Conservation (phyloP, 2,113 vertebrate genomes). For the Nettapus auritus region DNA sequence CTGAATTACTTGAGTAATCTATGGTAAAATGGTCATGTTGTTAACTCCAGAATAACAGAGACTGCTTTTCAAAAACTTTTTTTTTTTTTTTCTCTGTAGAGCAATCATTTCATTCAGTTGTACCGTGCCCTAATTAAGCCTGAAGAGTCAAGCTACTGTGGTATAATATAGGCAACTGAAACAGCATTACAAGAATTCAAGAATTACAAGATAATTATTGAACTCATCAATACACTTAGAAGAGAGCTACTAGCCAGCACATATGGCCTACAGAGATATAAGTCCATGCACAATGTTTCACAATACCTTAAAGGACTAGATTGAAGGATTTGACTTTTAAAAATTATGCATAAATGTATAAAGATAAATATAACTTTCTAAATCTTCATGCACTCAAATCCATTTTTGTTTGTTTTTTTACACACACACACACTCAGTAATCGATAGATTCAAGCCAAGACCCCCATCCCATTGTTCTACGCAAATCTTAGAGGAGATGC, state of each 20-base stretch:
- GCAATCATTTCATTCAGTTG: conserved; percentile 28
- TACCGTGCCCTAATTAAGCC: conserved; percentile 50
- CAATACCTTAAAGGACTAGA: not conserved
- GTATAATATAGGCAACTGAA: conserved; percentile 47
- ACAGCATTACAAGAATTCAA: not conserved
- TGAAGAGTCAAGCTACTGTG: conserved; percentile 52
- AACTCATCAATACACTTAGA: conserved; percentile 40
- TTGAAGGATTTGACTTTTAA: not conserved
- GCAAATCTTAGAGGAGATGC: not conserved
- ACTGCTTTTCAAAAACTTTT: conserved; percentile 37
- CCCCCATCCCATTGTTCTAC: not conserved
- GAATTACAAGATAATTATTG: conserved; percentile 30
- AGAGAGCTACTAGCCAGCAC: conserved; percentile 30
- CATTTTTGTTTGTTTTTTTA: not conserved
- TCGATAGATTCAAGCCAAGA: not conserved
- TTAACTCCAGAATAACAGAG: conserved; percentile 41
- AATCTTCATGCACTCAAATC: not conserved
- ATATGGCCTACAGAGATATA: conserved; percentile 6
- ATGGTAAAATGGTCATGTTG: conserved; percentile 26
- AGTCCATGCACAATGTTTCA: not conserved
- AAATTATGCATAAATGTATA: not conserved
- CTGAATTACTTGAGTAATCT: conserved; percentile 64
- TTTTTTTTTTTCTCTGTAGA: not conserved
- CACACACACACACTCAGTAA: not conserved
- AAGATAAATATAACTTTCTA: not conserved